These are phyloP conservation scores for Rachycentron canadum DNA, from an alignment of 2,797 vertebrate species.

Conservation along the genomic window DNA sequence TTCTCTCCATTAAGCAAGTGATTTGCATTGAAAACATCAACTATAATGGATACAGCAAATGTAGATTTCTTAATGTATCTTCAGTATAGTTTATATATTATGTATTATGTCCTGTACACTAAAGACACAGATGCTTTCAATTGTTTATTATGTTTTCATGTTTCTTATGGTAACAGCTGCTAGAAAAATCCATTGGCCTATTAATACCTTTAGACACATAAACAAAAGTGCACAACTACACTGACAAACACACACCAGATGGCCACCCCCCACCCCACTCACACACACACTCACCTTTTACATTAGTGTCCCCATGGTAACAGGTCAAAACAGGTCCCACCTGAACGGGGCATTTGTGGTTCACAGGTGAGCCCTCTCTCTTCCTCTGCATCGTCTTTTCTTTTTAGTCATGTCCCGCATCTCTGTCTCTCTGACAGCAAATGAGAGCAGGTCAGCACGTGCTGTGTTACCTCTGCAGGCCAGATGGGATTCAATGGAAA, in stretches of 20 bases:
- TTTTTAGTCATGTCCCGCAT: slow-evolving; percentile 59
- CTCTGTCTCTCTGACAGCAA: slow-evolving; percentile 58
- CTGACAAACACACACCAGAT: slow-evolving; percentile 72
- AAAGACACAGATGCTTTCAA: slow-evolving; percentile 9
- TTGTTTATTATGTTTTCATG: slow-evolving; percentile 21
- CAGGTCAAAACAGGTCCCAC: slow-evolving; percentile 85
- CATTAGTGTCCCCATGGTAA: slow-evolving; percentile 76
- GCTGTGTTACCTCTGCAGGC: slow-evolving; percentile 72
- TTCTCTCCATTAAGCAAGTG: neutral
- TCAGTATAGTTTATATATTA: neutral
- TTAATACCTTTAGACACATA: slow-evolving; percentile 53
- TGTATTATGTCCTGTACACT: neutral
- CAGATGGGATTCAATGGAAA: slow-evolving; percentile 76
- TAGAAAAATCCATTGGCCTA: slow-evolving; percentile 40
- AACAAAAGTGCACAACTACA: slow-evolving; percentile 54
- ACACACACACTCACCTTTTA: no score
- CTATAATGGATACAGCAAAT: neutral
- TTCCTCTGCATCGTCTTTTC: slow-evolving; percentile 56
- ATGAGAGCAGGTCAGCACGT: slow-evolving; percentile 78
- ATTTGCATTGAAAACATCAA: neutral
- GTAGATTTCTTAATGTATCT: neutral
- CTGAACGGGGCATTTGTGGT: slow-evolving; percentile 77
- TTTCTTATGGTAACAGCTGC: slow-evolving; percentile 51
- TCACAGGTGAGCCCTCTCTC: slow-evolving; percentile 80
- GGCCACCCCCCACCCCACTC: slow-evolving; percentile 59